Evolutionary conservation across 2,888 invertebrate species (phyloP).

Genomic region (Cheilosia soror): DNA sequence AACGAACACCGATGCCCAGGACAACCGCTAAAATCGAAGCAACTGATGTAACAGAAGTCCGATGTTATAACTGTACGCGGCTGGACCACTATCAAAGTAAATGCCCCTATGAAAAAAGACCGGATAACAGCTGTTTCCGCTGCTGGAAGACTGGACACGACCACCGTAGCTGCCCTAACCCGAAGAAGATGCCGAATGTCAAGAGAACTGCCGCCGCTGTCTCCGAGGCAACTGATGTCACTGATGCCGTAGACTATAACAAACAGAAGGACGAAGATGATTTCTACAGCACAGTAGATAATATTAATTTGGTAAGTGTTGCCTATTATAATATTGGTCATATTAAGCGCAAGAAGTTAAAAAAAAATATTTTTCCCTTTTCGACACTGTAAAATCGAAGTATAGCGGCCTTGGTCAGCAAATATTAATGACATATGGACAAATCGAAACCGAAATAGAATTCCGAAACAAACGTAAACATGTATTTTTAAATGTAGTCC

Average conservation of each 20-base stretch:
- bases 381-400: constrained; percentile 7
- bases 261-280: not conserved
- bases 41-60: constrained; percentile 27
- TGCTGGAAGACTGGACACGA: constrained; percentile 18
- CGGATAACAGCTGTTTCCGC: constrained; percentile 15
- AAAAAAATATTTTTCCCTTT: no score
- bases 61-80: constrained; percentile 38
- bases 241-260: no score
- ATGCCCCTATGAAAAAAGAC: constrained; percentile 25
- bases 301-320: no score
- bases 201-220: constrained; percentile 34
- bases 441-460: constrained; percentile 21
- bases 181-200: constrained; percentile 8
- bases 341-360: no score
- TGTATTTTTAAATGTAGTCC: not conserved
- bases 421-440: constrained; percentile 17
- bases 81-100: constrained; percentile 40
- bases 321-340: no score
- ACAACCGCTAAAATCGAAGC: not conserved
- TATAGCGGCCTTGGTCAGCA: constrained; percentile 9
- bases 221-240: not conserved
- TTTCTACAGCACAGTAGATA: constrained; percentile 22
- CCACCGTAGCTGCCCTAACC: constrained; percentile 23
- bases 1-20: constrained; percentile 3
- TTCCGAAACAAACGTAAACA: constrained; percentile 3